phyloP scores from a whole-genome alignment of 2,888 invertebrate genomes.

The Diarsia rubi region DNA sequence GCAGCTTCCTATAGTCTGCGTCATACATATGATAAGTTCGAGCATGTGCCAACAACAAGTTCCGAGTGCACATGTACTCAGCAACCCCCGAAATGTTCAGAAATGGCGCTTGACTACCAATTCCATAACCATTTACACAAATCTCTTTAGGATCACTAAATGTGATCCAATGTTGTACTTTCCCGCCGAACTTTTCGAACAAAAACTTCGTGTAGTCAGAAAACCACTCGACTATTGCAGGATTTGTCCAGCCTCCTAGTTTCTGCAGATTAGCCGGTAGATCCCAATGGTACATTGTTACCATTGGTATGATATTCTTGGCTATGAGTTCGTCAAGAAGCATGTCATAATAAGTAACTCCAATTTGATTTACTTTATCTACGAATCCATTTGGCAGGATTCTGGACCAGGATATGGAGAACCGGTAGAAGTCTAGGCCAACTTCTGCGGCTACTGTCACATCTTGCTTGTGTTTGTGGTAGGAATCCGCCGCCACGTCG shows the following conservation, averaged over 20 bases:
- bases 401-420: slow-evolving; percentile 92
- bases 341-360: slow-evolving; percentile 92
- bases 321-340: slow-evolving; percentile 91
- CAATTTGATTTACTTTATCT: slow-evolving; percentile 89
- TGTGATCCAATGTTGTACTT: slow-evolving; percentile 90
- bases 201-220: slow-evolving; percentile 89
- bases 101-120: slow-evolving; percentile 77
- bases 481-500: slow-evolving; percentile 92
- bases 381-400: slow-evolving; percentile 91
- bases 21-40: slow-evolving; percentile 84
- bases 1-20: slow-evolving; percentile 71
- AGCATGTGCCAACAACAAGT: slow-evolving; percentile 90
- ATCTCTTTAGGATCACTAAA: slow-evolving; percentile 90
- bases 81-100: slow-evolving; percentile 82
- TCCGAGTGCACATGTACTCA: slow-evolving; percentile 91
- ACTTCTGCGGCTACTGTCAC: slow-evolving; percentile 84
- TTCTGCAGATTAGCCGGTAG: slow-evolving; percentile 89
- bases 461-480: slow-evolving; percentile 91
- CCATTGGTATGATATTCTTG: slow-evolving; percentile 90
- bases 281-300: slow-evolving; percentile 92
- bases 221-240: slow-evolving; percentile 89
- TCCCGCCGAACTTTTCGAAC: slow-evolving; percentile 86
- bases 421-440: slow-evolving; percentile 89
- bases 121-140: slow-evolving; percentile 81
- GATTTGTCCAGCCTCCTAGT: slow-evolving; percentile 92